A percentile compares a stretch with the other conserved stretches of the same genome.
These are phyloP conservation scores for Anthopleura xanthogrammica DNA, from an alignment of 92 coral and sea anemone genomes.

Conservation along the genomic window DNA sequence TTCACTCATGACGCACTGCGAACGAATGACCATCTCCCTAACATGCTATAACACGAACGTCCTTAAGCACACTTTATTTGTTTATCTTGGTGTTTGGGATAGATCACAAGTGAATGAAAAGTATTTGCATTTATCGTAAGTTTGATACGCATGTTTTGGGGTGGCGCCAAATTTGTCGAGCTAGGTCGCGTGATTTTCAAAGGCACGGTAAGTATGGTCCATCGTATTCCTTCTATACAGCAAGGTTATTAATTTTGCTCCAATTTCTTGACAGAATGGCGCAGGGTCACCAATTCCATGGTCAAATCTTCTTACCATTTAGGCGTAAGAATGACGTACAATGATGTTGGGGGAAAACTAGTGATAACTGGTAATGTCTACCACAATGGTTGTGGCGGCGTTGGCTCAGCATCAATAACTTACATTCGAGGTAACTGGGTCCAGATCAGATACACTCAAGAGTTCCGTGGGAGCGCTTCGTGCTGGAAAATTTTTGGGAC, in stretches of 20 bases:
- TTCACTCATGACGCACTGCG: no score
- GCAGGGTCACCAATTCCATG: slow-evolving; percentile 9
- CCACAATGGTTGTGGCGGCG: slow-evolving; percentile 11
- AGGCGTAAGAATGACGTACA: not conserved
- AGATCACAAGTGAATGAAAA: no score
- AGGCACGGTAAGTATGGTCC: no score
- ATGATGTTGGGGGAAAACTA: not conserved
- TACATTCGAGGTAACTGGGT: slow-evolving; percentile 34
- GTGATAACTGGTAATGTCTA: slow-evolving; percentile 11
- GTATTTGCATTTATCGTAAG: no score
- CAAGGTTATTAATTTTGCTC: not conserved
- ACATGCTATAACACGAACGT: no score
- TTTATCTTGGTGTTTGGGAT: no score
- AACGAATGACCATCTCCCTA: no score
- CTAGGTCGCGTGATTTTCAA: no score
- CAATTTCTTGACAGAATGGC: slow-evolving; percentile 18
- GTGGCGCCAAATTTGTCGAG: no score
- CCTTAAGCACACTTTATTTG: no score
- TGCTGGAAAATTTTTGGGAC: slow-evolving; percentile 46
- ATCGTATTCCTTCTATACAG: no score
- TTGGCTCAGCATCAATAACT: slow-evolving; percentile 13
- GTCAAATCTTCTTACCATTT: not conserved
- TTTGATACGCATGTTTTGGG: no score
- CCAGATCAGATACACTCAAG: slow-evolving; percentile 37
- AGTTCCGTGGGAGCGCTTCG: slow-evolving; percentile 34